Evolutionary conservation across 2,888 invertebrate genomes (phyloP).

Genomic region (Zaprionus lineosus): DNA sequence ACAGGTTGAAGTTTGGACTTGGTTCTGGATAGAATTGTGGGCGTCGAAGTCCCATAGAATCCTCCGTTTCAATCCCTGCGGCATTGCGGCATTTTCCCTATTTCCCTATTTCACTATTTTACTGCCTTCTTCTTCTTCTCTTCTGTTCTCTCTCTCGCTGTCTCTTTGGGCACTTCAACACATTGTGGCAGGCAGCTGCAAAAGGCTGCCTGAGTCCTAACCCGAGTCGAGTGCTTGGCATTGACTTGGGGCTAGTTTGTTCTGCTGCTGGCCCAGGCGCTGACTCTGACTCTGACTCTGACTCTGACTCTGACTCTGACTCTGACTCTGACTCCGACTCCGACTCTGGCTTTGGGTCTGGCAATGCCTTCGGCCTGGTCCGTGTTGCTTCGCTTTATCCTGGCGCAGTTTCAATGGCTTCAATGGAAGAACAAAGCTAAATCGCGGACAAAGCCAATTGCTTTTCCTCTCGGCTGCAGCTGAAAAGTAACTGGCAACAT

Average conservation of each 20-base stretch:
- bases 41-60: too few relatives aligned
- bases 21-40: too few relatives aligned
- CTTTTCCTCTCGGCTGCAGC: constrained; percentile 36
- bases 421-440: constrained; percentile 54
- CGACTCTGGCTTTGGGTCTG: background rate
- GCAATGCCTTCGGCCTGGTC: background rate
- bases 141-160: background rate
- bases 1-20: too few relatives aligned
- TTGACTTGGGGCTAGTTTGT: constrained; percentile 4
- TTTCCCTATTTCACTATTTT: too few relatives aligned
- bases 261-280: background rate
- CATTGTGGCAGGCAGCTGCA: constrained; percentile 2
- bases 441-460: constrained; percentile 69
- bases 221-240: constrained; percentile 3
- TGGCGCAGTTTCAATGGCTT: constrained; percentile 27
- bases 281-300: background rate
- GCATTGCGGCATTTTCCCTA: too few relatives aligned
- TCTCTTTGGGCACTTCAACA: background rate
- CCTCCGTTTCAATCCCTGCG: too few relatives aligned
- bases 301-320: background rate
- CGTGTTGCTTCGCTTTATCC: constrained; percentile 4
- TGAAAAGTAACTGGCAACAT: constrained; percentile 11
- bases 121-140: too few relatives aligned
- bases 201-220: constrained; percentile 23
- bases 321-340: background rate